Evolutionary conservation across 2,113 vertebrate species (phyloP).

Genomic region (Pseudolaguvia tuberculata): DNA sequence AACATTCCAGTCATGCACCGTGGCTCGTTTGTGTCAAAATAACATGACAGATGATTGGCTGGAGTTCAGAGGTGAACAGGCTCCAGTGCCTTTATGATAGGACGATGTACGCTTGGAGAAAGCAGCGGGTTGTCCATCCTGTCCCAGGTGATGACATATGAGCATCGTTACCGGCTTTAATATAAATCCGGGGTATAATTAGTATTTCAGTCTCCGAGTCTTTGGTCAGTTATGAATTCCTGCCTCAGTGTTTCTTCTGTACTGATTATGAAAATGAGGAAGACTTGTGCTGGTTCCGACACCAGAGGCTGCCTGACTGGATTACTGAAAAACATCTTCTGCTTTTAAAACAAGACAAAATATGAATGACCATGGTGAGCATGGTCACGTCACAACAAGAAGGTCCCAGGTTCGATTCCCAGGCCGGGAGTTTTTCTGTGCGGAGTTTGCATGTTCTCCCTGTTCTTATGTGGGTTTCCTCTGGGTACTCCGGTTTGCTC

Average conservation of each 20-base stretch:
- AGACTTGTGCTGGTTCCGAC: not conserved
- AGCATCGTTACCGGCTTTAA: not conserved
- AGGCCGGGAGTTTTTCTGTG: too few species aligned
- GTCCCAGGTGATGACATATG: not conserved
- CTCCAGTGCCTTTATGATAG: conserved; percentile 14
- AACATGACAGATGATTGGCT: conserved; percentile 9
- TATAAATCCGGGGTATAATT: not conserved
- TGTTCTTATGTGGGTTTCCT: too few species aligned
- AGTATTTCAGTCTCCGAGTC: not conserved
- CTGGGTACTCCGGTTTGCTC: too few species aligned
- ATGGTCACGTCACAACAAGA: too few species aligned
- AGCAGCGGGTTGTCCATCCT: not conserved
- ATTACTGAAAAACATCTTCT: not conserved
- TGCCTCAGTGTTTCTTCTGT: conserved; percentile 13
- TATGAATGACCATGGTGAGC: too few species aligned
- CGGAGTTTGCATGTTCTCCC: too few species aligned
- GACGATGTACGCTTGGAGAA: not conserved
- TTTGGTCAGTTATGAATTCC: not conserved
- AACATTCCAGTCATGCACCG: conserved; percentile 25
- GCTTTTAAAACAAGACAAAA: too few species aligned
- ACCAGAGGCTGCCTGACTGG: not conserved
- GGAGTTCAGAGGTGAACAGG: conserved; percentile 7
- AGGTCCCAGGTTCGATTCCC: too few species aligned
- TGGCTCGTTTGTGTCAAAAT: conserved; percentile 19
- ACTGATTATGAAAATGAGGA: conserved; percentile 8